A percentile compares a stretch with the other conserved stretches of the same genome.
Evolutionary conservation across 1,140 invertebrate species (phyloP).

Genomic region (Asobara japonica): DNA sequence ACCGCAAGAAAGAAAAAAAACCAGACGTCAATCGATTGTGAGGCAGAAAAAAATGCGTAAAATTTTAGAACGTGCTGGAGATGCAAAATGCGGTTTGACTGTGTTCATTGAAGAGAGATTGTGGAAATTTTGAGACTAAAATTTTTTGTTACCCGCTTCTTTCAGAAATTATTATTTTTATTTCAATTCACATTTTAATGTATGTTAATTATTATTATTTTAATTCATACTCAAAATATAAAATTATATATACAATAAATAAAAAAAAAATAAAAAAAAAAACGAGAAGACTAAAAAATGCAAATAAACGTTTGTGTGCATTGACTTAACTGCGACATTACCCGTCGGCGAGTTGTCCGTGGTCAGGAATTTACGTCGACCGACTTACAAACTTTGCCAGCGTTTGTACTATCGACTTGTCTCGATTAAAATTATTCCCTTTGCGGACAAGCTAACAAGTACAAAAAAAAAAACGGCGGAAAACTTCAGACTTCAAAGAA

Average conservation of each 20-base stretch:
- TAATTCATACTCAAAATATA: not conserved
- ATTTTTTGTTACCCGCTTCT: too few relatives aligned
- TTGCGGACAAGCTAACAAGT: not conserved
- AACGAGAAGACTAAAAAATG: not conserved
- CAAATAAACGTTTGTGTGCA: not conserved
- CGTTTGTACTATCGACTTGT: not conserved
- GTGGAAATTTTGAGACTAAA: too few relatives aligned
- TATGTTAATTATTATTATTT: too few relatives aligned
- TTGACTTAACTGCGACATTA: not conserved
- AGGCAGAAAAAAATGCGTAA: too few relatives aligned
- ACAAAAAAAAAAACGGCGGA: not conserved
- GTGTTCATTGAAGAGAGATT: too few relatives aligned
- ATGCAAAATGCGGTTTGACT: too few relatives aligned
- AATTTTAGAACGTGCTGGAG: too few relatives aligned
- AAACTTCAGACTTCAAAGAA: not conserved
- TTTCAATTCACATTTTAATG: too few relatives aligned
- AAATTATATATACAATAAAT: not conserved
- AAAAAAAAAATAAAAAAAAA: not conserved
- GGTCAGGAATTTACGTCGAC: slow-evolving; percentile 45
- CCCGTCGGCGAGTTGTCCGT: slow-evolving; percentile 42
- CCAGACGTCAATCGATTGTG: too few relatives aligned
- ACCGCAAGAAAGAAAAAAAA: too few relatives aligned
- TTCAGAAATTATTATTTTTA: too few relatives aligned
- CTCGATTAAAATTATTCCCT: slow-evolving; percentile 4
- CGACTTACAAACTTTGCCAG: slow-evolving; percentile 33